These are phyloP conservation scores for Halichoeres trimaculatus DNA, from an alignment of 2,113 vertebrate genomes.

Conservation along the genomic window DNA sequence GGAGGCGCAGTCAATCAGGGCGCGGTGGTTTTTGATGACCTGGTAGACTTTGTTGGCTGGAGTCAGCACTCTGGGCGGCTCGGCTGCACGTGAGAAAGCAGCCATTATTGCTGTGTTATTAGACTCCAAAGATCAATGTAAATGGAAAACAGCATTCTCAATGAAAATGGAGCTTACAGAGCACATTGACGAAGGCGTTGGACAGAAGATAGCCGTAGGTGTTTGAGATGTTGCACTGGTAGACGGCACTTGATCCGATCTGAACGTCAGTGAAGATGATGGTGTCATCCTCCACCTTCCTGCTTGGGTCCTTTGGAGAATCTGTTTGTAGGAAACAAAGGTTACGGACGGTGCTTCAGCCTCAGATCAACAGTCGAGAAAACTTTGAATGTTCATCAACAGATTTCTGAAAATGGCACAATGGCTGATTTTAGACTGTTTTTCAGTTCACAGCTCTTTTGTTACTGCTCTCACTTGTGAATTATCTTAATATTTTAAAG, in stretches of 20 bases:
- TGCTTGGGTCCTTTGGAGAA: slow-evolving; percentile 90
- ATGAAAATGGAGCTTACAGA: slow-evolving; percentile 85
- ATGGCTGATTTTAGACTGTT: no score
- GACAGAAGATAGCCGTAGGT: slow-evolving; percentile 92
- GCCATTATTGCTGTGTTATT: slow-evolving; percentile 48
- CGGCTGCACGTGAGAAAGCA: slow-evolving; percentile 84
- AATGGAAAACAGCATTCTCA: slow-evolving; percentile 12
- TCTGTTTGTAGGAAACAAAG: slow-evolving; percentile 75
- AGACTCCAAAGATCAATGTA: slow-evolving; percentile 17
- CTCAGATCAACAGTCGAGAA: no score
- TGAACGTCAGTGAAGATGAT: slow-evolving; percentile 93
- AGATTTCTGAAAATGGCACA: no score
- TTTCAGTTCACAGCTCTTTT: no score
- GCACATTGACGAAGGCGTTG: slow-evolving; percentile 96
- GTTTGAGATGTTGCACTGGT: slow-evolving; percentile 97
- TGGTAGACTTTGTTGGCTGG: slow-evolving; percentile 88
- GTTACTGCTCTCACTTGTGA: no score
- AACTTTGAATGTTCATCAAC: no score
- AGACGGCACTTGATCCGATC: slow-evolving; percentile 92
- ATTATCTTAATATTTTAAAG: no score
- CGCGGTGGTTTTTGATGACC: slow-evolving; percentile 89
- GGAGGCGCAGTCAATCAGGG: slow-evolving; percentile 89
- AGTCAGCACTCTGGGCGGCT: slow-evolving; percentile 93
- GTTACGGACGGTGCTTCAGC: no score
- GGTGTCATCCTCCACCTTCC: slow-evolving; percentile 92